phyloP scores from a whole-genome alignment of 2,797 vertebrate genomes.

The Fundulus diaphanus region DNA sequence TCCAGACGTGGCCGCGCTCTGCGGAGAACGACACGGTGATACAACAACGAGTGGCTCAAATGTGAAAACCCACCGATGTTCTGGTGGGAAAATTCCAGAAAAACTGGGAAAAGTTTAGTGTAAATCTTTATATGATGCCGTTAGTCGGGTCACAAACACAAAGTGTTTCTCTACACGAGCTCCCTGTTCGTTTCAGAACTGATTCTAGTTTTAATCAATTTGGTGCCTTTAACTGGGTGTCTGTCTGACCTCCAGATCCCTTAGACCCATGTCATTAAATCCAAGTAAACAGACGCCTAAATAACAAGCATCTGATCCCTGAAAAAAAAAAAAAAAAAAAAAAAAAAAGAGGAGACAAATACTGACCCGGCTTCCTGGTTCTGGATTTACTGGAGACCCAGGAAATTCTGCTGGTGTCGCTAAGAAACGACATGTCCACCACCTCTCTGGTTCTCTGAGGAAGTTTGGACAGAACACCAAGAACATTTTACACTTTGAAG shows the following conservation, averaged over 20 bases:
- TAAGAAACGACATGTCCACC: slow-evolving; percentile 36
- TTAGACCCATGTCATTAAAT: background rate
- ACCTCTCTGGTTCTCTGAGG: slow-evolving; percentile 86
- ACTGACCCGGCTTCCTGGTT: slow-evolving; percentile 76
- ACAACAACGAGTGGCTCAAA: too few species aligned
- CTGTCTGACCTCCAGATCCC: too few species aligned
- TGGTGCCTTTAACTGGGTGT: too few species aligned
- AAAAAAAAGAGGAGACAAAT: background rate
- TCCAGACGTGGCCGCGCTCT: slow-evolving; percentile 85
- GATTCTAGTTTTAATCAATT: too few species aligned
- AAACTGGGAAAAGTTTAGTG: too few species aligned
- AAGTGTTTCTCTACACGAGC: too few species aligned
- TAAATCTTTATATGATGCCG: too few species aligned
- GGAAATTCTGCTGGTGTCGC: slow-evolving; percentile 71
- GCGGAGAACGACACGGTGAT: background rate
- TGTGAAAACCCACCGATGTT: too few species aligned
- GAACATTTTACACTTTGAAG: background rate
- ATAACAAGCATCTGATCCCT: background rate
- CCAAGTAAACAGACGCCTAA: background rate
- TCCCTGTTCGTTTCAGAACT: too few species aligned
- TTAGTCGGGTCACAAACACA: too few species aligned
- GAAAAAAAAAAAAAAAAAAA: background rate
- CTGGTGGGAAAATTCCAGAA: background rate
- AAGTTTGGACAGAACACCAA: background rate
- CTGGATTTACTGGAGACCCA: slow-evolving; percentile 64